Conservation (phyloP, 2,888 invertebrate genomes). For the Agrochola lota region DNA sequence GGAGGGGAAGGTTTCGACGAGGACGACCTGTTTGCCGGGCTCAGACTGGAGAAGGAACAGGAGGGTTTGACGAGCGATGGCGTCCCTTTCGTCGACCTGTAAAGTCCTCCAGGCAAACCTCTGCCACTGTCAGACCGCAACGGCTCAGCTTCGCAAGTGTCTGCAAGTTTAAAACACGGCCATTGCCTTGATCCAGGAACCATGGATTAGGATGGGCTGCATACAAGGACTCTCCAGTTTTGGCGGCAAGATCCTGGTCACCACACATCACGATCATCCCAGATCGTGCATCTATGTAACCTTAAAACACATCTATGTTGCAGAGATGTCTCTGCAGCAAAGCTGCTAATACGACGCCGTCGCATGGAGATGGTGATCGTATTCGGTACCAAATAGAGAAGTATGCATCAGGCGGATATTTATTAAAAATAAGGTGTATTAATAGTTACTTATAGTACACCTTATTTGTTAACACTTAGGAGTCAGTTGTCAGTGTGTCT, state of each 20-base stretch:
- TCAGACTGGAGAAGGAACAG: not conserved
- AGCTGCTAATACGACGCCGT: too few species aligned
- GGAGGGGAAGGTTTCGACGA: not conserved
- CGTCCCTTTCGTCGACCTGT: not conserved
- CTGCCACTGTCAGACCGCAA: not conserved
- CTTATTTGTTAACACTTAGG: not conserved
- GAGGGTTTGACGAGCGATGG: not conserved
- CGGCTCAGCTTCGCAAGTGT: constrained; percentile 10
- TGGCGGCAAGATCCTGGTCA: too few species aligned
- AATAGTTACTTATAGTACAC: not conserved
- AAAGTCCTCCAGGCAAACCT: not conserved
- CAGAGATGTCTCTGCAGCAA: too few species aligned
- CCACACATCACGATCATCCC: too few species aligned
- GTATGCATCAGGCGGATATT: not conserved
- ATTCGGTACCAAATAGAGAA: constrained; percentile 1
- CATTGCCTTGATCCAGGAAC: constrained; percentile 3
- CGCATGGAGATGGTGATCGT: too few species aligned
- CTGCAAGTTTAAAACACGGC: not conserved
- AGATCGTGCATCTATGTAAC: too few species aligned
- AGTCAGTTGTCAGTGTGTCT: not conserved
- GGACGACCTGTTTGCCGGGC: not conserved
- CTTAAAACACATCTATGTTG: too few species aligned
- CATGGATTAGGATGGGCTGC: not conserved
- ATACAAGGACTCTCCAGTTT: not conserved
- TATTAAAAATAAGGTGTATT: too few species aligned